Evolutionary conservation across 2,797 vertebrate species (phyloP), one percentile per base, ranked within the genome.

Genomic region (Enteromius fasciolatus): DNA sequence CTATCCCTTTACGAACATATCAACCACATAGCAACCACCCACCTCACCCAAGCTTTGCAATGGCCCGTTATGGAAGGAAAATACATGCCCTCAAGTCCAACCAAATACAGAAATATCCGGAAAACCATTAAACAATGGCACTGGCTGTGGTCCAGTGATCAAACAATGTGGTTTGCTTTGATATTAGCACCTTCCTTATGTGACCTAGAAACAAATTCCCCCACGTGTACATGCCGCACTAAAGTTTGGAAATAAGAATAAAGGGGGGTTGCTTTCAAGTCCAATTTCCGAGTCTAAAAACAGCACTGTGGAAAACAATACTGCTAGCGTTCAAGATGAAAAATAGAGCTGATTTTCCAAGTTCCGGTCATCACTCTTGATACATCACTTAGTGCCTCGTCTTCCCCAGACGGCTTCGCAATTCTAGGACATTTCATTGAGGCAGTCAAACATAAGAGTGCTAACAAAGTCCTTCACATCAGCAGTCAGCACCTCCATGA

Each of bases 311-410:
- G 76, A 84, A 90, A 87, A 91, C 87, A 88, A 89, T 89, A 81
- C 85, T 82, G 86, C 89, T 89, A 88, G 33, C 89, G 89, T 89
- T 92, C 87, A 91, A 80, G 11, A 79, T 46, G 81, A 86, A 93
- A 91, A 92, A 90, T 90, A 77, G 88, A 89, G 81, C 87, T 72
- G 6, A 86, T 90, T 87, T 66, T 61, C 84, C 90, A 87, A 90
- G 77, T 81, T 76, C 69, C 36, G 52, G 69, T 81, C 70, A 80
- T 82, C 61, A 72, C 68, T 69, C 61, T 44, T 50, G 11, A 69
- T 76, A 52, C 0, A n/a, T 81, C 63, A 77, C 70, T 84, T n/a
- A 73, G 57, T 75, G 78, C 20, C 66, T 75, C 0, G 5, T 67
- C 78, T 79, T 63, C 25, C 3, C 44, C 36, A 15, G 66, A 63